Conservation (phyloP, 53 echinoderm and acorn worm genomes). For the Echinometra lucunter region DNA sequence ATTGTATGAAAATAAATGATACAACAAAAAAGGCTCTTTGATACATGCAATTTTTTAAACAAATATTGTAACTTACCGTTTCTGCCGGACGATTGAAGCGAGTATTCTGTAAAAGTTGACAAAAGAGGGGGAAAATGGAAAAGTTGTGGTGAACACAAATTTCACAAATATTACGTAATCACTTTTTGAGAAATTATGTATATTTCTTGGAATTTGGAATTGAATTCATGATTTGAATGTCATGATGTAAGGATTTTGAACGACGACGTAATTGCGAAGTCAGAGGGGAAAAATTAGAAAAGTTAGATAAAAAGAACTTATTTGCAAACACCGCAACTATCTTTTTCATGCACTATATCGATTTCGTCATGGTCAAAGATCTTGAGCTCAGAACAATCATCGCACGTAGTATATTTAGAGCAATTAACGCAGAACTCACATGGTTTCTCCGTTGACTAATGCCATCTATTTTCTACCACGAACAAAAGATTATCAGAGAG, state of each 20-base stretch:
- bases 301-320: no score
- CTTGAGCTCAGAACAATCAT: neutral
- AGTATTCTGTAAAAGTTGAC: conserved; percentile 1
- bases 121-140: neutral
- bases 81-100: conserved; percentile 50
- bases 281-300: no score
- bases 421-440: conserved; percentile 20
- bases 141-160: neutral
- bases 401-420: neutral
- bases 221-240: no score
- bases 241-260: no score
- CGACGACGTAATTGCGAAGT: no score
- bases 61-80: conserved; percentile 54
- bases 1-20: no score
- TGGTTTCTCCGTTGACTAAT: neutral
- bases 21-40: no score
- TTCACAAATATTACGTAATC: neutral
- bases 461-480: neutral
- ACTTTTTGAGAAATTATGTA: no score
- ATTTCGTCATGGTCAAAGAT: conserved; percentile 1
- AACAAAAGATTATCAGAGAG: neutral
- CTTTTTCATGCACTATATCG: neutral
- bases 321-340: neutral
- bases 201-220: no score
- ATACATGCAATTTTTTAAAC: no score